A percentile compares a stretch with the other conserved stretches of the same genome.
phyloP scores from a whole-genome alignment of 2,113 vertebrate genomes.

The Campylorhamphus procurvoides region DNA sequence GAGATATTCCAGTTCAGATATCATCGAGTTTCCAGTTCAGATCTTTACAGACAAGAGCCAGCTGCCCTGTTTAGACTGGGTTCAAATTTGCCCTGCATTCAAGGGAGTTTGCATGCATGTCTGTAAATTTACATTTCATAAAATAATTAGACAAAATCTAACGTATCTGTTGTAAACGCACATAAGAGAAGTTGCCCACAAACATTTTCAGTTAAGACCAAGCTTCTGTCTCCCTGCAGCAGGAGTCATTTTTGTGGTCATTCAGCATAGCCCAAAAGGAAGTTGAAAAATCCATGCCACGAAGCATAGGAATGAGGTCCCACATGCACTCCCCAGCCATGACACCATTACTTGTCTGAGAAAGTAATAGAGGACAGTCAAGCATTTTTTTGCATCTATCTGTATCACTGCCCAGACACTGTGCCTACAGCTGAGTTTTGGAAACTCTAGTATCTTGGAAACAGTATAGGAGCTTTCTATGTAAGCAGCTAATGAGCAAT shows the following conservation, averaged over 20 bases:
- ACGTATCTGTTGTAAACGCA: background rate
- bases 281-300: background rate
- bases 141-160: background rate
- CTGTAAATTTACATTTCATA: background rate
- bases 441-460: background rate
- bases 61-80: background rate
- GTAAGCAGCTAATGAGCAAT: constrained; percentile 6
- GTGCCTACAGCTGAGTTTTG: background rate
- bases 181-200: background rate
- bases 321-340: background rate
- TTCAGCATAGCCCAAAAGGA: background rate
- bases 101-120: background rate
- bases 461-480: background rate
- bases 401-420: background rate
- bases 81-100: background rate
- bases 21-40: background rate
- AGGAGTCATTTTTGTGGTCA: background rate
- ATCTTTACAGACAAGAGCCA: constrained; percentile 4
- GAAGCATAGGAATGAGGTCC: background rate
- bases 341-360: background rate
- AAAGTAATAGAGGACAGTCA: background rate
- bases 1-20: constrained; percentile 13
- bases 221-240: background rate
- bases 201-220: background rate
- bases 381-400: background rate